These are phyloP conservation scores for Ardeotis arabs DNA, from an alignment of 2,113 vertebrate genomes.

Conservation along the genomic window DNA sequence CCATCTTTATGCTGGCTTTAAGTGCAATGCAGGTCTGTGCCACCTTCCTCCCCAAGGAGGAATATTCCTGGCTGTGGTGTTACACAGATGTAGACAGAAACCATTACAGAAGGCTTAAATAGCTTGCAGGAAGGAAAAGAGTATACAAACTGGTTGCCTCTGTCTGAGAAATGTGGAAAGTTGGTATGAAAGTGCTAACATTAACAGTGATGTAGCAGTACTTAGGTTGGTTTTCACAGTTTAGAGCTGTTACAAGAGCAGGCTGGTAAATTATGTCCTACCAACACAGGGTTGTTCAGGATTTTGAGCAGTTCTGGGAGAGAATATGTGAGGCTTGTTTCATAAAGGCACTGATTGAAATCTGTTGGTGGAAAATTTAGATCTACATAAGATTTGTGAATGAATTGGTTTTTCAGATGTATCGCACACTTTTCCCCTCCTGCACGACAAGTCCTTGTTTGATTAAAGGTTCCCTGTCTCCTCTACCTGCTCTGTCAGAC, in stretches of 20 bases:
- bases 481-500: neutral
- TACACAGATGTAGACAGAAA: neutral
- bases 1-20: neutral
- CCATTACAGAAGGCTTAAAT: neutral
- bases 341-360: neutral
- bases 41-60: neutral
- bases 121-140: neutral
- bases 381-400: neutral
- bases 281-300: neutral
- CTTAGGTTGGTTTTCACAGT: neutral
- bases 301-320: neutral
- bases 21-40: neutral
- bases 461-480: neutral
- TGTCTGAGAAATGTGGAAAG: neutral
- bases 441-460: neutral
- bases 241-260: neutral
- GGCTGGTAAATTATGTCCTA: neutral
- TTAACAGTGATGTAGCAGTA: neutral
- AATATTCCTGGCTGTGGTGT: neutral
- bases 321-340: neutral
- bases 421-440: neutral
- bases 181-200: neutral
- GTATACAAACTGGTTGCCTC: neutral
- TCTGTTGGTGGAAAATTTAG: neutral
- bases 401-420: neutral